Percentiles rank a stretch among this genome's conserved stretches.
These are phyloP conservation scores for Euclidia mi DNA, from an alignment of 2,888 invertebrate species.

Conservation along the genomic window DNA sequence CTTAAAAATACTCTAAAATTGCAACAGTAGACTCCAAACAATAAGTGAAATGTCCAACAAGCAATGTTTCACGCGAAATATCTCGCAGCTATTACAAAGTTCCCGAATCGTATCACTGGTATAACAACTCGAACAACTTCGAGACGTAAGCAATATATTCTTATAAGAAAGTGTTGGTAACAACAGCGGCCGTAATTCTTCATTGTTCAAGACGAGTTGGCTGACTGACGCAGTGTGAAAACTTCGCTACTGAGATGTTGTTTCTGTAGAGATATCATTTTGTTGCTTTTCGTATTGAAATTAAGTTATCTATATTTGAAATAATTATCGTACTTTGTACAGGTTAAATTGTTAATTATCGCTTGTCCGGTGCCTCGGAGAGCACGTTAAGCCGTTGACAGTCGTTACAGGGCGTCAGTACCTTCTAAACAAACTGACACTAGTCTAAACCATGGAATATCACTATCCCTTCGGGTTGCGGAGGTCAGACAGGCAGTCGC, in stretches of 20 bases:
- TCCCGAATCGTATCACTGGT: slow-evolving; percentile 16
- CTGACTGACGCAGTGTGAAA: slow-evolving; percentile 69
- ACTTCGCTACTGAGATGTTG: slow-evolving; percentile 51
- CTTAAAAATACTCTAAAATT: too few relatives aligned
- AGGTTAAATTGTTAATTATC: too few relatives aligned
- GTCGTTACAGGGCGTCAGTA: too few relatives aligned
- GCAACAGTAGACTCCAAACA: slow-evolving; percentile 11
- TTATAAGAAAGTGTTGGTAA: slow-evolving; percentile 78
- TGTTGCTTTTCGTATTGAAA: too few relatives aligned
- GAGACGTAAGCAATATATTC: slow-evolving; percentile 78
- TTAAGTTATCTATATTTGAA: too few relatives aligned
- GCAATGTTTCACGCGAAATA: slow-evolving; percentile 43
- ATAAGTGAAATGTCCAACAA: slow-evolving; percentile 26
- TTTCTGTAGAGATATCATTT: slow-evolving; percentile 24
- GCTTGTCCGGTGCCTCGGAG: too few relatives aligned
- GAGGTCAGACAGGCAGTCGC: too few relatives aligned
- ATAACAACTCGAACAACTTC: slow-evolving; percentile 50
- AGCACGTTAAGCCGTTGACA: too few relatives aligned
- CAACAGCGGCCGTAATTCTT: slow-evolving; percentile 76
- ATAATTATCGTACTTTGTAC: too few relatives aligned
- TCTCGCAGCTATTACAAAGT: slow-evolving; percentile 57
- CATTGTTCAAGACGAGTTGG: slow-evolving; percentile 65
- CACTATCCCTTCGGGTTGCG: too few relatives aligned
- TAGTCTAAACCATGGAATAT: too few relatives aligned
- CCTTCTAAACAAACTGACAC: too few relatives aligned